phyloP scores from a whole-genome alignment of 2,797 vertebrate genomes.

The Sebastes variabilis region DNA sequence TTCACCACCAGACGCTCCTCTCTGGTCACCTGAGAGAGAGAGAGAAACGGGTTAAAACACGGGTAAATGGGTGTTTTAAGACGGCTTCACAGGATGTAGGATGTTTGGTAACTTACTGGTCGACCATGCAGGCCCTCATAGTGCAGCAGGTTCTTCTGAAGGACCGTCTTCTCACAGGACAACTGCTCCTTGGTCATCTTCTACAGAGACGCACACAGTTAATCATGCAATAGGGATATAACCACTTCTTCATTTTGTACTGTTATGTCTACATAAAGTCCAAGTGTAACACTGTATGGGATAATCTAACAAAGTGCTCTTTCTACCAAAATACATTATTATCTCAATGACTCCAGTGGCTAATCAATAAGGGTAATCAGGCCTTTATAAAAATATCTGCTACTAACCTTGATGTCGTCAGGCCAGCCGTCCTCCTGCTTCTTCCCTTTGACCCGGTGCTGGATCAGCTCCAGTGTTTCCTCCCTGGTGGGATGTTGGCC shows the following conservation, averaged over 20 bases:
- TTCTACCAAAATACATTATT: neutral
- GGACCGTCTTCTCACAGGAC: slow-evolving; percentile 92
- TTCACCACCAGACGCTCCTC: slow-evolving; percentile 95
- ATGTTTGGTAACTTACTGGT: slow-evolving; percentile 81
- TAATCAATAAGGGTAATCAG: neutral
- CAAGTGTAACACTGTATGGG: neutral
- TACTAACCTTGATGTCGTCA: slow-evolving; percentile 91
- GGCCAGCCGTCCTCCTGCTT: slow-evolving; percentile 92
- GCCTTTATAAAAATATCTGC: neutral
- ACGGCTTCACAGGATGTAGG: neutral
- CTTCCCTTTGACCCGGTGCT: slow-evolving; percentile 90
- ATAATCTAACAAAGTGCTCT: neutral
- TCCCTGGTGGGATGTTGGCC: slow-evolving; percentile 86
- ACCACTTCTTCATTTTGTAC: neutral
- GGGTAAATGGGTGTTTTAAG: neutral
- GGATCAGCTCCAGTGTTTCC: slow-evolving; percentile 92
- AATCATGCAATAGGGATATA: neutral
- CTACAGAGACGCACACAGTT: slow-evolving; percentile 68
- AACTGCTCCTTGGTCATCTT: slow-evolving; percentile 98
- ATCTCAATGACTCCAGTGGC: neutral
- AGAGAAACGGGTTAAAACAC: fast-evolving
- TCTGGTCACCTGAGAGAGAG: slow-evolving; percentile 86
- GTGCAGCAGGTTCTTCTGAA: slow-evolving; percentile 96
- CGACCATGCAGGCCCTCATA: slow-evolving; percentile 96
- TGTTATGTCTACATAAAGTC: neutral